Evolutionary conservation across 2,113 vertebrate genomes (phyloP), one percentile per base, ranked within the genome.

Genomic region (Todiramphus saurophagus): DNA sequence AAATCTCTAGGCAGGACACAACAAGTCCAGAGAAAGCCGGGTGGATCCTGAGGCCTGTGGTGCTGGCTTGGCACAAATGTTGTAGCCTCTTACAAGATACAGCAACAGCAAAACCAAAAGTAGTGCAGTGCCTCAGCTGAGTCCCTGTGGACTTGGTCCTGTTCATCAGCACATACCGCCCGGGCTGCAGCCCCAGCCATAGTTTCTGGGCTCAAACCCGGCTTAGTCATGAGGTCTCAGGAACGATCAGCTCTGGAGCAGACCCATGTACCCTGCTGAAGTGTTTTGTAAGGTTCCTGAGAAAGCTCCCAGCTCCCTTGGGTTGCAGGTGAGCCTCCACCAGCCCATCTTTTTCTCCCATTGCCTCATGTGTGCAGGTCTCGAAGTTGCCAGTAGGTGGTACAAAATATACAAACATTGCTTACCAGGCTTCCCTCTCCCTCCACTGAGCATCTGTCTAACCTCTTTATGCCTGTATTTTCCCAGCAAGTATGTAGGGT

Each of bases 381-480:
- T 84, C 20, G 0, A 27, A 23, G 2, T 46, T 55, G 43, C 90
- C 96, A 92, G 94, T n/a, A 97, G 97, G 70, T 95, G 93, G 91
- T 74, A 33, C 0, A 63, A 89, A 79, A 74, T 82, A 28, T 37
- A 25, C 39, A 94, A 58, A 31, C 48, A 30, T 70, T 25, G 18
- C n/a, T 43, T 73, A 24, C 58, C 51, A 41, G 72, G 37, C 59
- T 62, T 60, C 27, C 10, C 48, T 86, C 70, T 51, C 33, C n/a
- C 33, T 19, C 27, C 11, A 0, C 44, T 13, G n/a, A 83, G 53
- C 67, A 50, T 27, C 64, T 68, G 20, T 9, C 33, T n/a, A 15
- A 17, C 50, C 50, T 75, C 23, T 10, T 51, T 43, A 4, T 0
- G 16, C 41, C 56, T 78, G 60, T 5, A 37, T 33, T 35, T 83